Percentiles rank a stretch among this genome's conserved stretches.
Evolutionary conservation across 1,140 invertebrate genomes (phyloP).

Genomic region (Callitettix versicolor): DNA sequence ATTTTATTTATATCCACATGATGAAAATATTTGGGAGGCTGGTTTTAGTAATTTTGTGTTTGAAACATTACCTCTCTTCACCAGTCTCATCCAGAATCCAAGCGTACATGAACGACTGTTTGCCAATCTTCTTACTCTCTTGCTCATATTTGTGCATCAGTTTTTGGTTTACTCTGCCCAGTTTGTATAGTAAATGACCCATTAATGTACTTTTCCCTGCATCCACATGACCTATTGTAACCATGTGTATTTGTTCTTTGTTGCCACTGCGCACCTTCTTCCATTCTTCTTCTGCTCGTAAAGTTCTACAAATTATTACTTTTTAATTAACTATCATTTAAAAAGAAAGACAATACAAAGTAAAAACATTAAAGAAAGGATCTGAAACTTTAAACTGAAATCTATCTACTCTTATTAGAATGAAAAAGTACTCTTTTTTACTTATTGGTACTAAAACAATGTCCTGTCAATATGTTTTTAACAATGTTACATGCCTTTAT

Average conservation of each 20-base stretch:
- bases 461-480: no score
- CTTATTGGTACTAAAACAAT: no score
- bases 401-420: no score
- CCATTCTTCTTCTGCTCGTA: conserved; percentile 40
- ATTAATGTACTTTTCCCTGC: conserved; percentile 97
- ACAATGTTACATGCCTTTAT: no score
- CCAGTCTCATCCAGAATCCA: conserved; percentile 99
- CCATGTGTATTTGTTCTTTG: conserved; percentile 84
- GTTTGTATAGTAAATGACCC: conserved; percentile 82
- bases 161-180: conserved; percentile 83
- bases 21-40: no score
- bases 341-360: neutral
- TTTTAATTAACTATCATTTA: neutral
- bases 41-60: no score
- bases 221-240: conserved; percentile 98
- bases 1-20: no score
- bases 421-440: no score
- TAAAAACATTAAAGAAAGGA: no score
- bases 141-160: conserved; percentile 96
- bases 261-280: conserved; percentile 57
- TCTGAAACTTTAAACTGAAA: no score
- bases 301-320: no score
- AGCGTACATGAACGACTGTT: conserved; percentile 96
- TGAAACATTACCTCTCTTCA: conserved; percentile 88
- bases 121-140: conserved; percentile 94